Evolutionary conservation across 2,797 vertebrate species (phyloP).

Genomic region (Lagorchestes hirsutus): DNA sequence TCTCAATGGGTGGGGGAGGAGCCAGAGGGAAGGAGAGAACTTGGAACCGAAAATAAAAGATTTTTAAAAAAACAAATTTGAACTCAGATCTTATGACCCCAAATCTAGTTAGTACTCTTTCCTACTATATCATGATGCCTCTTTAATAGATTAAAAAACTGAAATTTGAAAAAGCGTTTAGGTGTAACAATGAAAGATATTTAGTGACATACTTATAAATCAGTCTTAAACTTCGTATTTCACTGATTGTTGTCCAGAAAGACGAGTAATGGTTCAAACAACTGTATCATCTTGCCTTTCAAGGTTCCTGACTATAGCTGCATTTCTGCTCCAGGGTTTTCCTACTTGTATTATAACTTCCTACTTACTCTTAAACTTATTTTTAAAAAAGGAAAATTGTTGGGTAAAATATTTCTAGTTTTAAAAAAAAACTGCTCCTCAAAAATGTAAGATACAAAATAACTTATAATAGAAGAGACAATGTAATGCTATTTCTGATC

Average conservation of each 20-base stretch:
- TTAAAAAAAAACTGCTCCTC: constrained; percentile 30
- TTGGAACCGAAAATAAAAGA: not conserved
- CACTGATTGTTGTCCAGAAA: constrained; percentile 37
- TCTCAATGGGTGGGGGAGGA: not conserved
- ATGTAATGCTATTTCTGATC: constrained; percentile 61
- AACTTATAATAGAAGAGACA: constrained; percentile 26
- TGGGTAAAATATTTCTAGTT: constrained; percentile 43
- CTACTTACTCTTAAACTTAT: constrained; percentile 41
- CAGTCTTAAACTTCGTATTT: constrained; percentile 27
- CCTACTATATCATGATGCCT: not conserved
- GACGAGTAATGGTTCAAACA: constrained; percentile 26
- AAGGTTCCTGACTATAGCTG: constrained; percentile 38
- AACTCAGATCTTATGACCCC: not conserved
- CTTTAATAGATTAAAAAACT: not conserved
- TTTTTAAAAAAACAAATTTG: not conserved
- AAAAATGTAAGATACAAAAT: constrained; percentile 52
- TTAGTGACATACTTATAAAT: constrained; percentile 23
- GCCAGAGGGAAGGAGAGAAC: not conserved
- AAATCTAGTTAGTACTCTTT: not conserved
- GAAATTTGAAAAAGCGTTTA: not conserved
- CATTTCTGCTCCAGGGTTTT: constrained; percentile 30
- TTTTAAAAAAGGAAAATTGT: constrained; percentile 38
- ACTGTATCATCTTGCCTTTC: constrained; percentile 34
- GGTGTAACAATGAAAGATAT: constrained; percentile 25
- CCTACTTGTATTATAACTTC: constrained; percentile 30